Percentiles rank a stretch among this genome's conserved stretches.
These are phyloP conservation scores for Hololepta plana DNA, from an alignment of 2,888 invertebrate genomes.

Conservation along the genomic window DNA sequence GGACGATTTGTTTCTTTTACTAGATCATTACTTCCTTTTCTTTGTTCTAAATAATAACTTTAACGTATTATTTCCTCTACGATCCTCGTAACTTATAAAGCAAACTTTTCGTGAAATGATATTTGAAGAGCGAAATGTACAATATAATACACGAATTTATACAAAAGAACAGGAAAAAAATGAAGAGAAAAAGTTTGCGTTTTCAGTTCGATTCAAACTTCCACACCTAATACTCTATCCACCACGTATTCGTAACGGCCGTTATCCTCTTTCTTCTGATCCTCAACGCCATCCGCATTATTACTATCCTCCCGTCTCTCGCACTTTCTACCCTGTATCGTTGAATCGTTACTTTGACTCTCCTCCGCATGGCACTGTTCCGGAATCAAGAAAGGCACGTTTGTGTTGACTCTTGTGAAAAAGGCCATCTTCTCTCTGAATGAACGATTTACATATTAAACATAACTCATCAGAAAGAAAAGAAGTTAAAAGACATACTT, in stretches of 20 bases:
- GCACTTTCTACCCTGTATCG: constrained; percentile 10
- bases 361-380: constrained; percentile 34
- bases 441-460: constrained; percentile 4
- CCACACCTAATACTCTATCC: constrained; percentile 68
- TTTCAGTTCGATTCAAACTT: constrained; percentile 41
- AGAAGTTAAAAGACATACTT: constrained; percentile 43
- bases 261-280: constrained; percentile 18
- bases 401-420: constrained; percentile 64
- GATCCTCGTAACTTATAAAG: too few relatives aligned
- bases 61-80: too few relatives aligned
- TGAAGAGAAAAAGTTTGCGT: not conserved
- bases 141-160: too few relatives aligned
- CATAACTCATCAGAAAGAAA: constrained; percentile 1
- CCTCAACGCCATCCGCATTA: constrained; percentile 27
- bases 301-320: constrained; percentile 14
- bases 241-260: constrained; percentile 66
- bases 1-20: too few relatives aligned
- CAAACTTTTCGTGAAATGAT: too few relatives aligned
- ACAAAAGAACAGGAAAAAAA: too few relatives aligned
- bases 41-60: too few relatives aligned
- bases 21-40: too few relatives aligned
- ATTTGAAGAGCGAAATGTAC: too few relatives aligned
- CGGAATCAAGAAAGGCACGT: constrained; percentile 55
- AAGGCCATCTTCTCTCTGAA: constrained; percentile 97
- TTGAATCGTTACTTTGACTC: constrained; percentile 10